Evolutionary conservation across 2,797 vertebrate species (phyloP), one percentile per base, ranked within the genome.

Genomic region (Pygocentrus nattereri): DNA sequence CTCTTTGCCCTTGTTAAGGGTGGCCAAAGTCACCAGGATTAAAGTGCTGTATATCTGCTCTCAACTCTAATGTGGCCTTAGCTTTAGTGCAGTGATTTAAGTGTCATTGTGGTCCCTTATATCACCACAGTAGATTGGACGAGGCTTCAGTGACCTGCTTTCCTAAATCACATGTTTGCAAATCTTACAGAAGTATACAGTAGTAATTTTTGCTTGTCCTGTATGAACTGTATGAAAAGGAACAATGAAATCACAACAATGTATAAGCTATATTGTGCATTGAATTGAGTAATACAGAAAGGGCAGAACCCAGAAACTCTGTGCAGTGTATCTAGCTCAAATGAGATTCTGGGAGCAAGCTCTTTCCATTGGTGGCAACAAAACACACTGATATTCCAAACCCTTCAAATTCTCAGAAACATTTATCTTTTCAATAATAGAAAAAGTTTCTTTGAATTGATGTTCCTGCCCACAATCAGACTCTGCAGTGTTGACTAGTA

Each of bases 11-110:
- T 82, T 80, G 25, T 47, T 38, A 52, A 50, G 30, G 18, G n/a
- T 65, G 74, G 50, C 31, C 38, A 67, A 78, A 54, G 56, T 74
- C 72, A 73, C 34, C 23, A 27, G 74, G 56, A 79, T 84, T 72
- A 64, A 80, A 77, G 59, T 61, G 19, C 41, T 21, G 21, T 72
- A 50, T 65, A 67, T 79, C 38, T 62, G 21, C 41, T 78, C 8
- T 54, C 65, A 68, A 49, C 38, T 70, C 21, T 61, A 47, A 71
- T 54, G 54, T 68, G 41, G 62, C 38, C 68, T 72, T 44, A 19
- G 38, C n/a, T 64, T 41, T 69, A n/a, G 1, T 70, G 65, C n/a
- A 4, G 21, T 81, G 56, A 69, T 81, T 76, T 70, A 76, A 59
- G 62, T 34, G n/a, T 70, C 49, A 71, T 62, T 76, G 31, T 23